Conservation (phyloP, 2,113 vertebrate species). For the Chloebia gouldiae region DNA sequence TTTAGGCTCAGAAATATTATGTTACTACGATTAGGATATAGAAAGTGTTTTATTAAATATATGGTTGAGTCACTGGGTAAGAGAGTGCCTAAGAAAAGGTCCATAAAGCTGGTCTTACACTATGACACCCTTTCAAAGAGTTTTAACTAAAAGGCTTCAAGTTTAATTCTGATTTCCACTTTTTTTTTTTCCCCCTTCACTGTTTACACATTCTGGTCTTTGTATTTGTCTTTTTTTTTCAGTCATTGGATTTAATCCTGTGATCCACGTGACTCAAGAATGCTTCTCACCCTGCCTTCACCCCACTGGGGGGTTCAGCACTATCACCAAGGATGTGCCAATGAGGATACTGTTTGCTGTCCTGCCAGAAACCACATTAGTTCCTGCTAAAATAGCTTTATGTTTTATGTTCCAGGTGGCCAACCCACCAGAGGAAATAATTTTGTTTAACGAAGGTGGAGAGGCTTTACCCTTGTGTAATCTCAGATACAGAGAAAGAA, state of each 20-base stretch:
- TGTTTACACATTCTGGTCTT: not conserved
- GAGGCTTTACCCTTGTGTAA: slow-evolving; percentile 8
- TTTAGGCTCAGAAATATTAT: not conserved
- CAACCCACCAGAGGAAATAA: not conserved
- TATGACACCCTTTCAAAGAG: not conserved
- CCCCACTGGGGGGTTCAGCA: not conserved
- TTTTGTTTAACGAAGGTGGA: slow-evolving; percentile 27
- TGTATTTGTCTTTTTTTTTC: not conserved
- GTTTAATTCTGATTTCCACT: not conserved
- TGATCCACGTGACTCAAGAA: not conserved
- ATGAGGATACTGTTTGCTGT: not conserved
- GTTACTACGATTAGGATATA: not conserved
- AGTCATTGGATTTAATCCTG: not conserved
- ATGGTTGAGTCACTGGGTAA: not conserved
- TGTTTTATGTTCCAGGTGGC: not conserved
- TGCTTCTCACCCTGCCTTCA: not conserved
- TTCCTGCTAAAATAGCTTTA: not conserved
- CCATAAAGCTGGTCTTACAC: not conserved
- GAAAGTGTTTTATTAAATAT: not conserved
- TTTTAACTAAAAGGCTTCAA: not conserved
- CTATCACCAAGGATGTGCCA: not conserved
- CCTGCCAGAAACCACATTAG: not conserved
- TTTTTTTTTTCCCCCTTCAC: not conserved
- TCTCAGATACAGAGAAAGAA: not conserved
- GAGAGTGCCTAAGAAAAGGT: not conserved